A percentile compares a stretch with the other conserved stretches of the same genome.
Evolutionary conservation across 2,797 vertebrate species (phyloP).

Genomic region (Pseudochaenichthys georgianus): DNA sequence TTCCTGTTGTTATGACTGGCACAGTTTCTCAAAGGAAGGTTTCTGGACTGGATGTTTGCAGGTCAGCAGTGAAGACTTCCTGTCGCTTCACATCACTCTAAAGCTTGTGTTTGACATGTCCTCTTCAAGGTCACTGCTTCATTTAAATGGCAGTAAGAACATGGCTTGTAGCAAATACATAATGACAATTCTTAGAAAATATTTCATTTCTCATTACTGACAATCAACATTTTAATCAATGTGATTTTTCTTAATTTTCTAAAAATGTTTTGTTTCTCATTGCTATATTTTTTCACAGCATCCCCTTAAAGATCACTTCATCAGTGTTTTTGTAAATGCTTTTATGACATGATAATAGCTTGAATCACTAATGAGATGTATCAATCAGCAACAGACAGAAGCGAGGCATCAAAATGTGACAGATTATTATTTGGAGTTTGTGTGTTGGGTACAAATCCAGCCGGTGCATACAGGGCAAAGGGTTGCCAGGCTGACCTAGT

Average conservation of each 20-base stretch:
- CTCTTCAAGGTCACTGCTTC: constrained; percentile 54
- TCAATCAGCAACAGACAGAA: neutral
- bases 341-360: neutral
- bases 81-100: constrained; percentile 68
- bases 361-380: constrained; percentile 15
- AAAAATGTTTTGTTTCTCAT: constrained; percentile 1
- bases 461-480: constrained; percentile 61
- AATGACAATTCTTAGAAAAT: neutral
- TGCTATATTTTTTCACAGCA: neutral
- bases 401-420: constrained; percentile 18
- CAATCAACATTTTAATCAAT: neutral
- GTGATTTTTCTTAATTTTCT: neutral
- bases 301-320: neutral
- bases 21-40: constrained; percentile 23
- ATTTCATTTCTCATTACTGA: neutral
- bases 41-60: constrained; percentile 52
- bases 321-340: neutral
- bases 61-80: constrained; percentile 53
- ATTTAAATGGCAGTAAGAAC: constrained; percentile 25
- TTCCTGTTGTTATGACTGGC: neutral
- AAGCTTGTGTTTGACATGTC: constrained; percentile 36
- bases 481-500: constrained; percentile 62
- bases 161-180: constrained; percentile 17
- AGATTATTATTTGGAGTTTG: constrained; percentile 20
- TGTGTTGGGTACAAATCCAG: constrained; percentile 27